phyloP scores from a whole-genome alignment of 2,888 invertebrate species.

The Ceratothoa steindachneri region DNA sequence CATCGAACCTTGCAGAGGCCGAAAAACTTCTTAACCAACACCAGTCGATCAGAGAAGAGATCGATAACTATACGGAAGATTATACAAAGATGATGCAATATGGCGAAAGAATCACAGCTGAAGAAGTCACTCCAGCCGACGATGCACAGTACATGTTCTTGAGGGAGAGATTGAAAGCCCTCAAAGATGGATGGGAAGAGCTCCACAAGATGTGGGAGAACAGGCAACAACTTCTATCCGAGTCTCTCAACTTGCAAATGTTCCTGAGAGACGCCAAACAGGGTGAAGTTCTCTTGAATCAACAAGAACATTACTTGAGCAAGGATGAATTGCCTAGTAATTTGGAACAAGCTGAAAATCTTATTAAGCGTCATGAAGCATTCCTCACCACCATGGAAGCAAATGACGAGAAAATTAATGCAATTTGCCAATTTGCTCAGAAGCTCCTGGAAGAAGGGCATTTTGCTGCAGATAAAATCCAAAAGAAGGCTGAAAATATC shows the following conservation, averaged over 20 bases:
- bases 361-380: slow-evolving; percentile 95
- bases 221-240: slow-evolving; percentile 85
- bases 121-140: slow-evolving; percentile 69
- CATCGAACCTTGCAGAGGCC: slow-evolving; percentile 87
- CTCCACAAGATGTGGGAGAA: slow-evolving; percentile 99
- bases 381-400: slow-evolving; percentile 99
- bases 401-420: slow-evolving; percentile 98
- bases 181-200: slow-evolving; percentile 99
- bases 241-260: slow-evolving; percentile 90
- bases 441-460: slow-evolving; percentile 87
- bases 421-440: slow-evolving; percentile 89
- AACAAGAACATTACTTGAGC: slow-evolving; percentile 94
- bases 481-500: slow-evolving; percentile 91
- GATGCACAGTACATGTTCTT: slow-evolving; percentile 99
- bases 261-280: slow-evolving; percentile 95
- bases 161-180: slow-evolving; percentile 90
- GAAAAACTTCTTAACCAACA: slow-evolving; percentile 92
- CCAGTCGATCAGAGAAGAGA: slow-evolving; percentile 97
- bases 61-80: slow-evolving; percentile 97
- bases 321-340: slow-evolving; percentile 92
- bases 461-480: slow-evolving; percentile 87
- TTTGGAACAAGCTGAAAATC: slow-evolving; percentile 94
- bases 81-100: slow-evolving; percentile 99
- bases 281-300: slow-evolving; percentile 92
- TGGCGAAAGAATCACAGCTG: slow-evolving; percentile 86